phyloP scores from a whole-genome alignment of 2,888 invertebrate genomes.

The Eristalinus aeneus region DNA sequence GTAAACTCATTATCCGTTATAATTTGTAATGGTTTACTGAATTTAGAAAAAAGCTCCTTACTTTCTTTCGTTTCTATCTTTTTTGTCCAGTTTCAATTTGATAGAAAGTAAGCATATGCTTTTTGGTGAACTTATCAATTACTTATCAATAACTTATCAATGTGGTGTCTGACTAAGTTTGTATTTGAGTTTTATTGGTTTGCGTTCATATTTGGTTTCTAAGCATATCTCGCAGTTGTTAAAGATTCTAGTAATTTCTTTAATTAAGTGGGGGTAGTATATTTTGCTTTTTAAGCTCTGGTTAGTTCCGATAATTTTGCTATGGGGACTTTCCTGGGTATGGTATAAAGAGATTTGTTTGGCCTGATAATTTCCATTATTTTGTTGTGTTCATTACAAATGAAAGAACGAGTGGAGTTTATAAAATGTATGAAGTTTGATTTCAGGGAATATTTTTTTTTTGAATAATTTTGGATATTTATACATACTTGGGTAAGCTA shows the following conservation, averaged over 20 bases:
- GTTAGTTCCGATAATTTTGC: constrained; percentile 31
- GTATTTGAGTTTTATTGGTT: neutral
- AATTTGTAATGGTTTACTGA: constrained; percentile 25
- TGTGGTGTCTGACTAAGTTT: constrained; percentile 30
- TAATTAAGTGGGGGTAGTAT: neutral
- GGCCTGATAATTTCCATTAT: too few relatives aligned
- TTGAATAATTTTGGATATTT: too few relatives aligned
- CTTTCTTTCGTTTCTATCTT: constrained; percentile 4
- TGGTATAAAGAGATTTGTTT: constrained; percentile 43
- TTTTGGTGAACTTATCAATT: constrained; percentile 28
- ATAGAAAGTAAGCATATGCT: constrained; percentile 6
- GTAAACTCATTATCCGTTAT: constrained; percentile 17
- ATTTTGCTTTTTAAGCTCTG: constrained; percentile 39
- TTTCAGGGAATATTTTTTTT: too few relatives aligned
- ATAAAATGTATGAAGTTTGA: too few relatives aligned
- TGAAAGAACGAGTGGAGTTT: too few relatives aligned
- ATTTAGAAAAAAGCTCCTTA: constrained; percentile 19
- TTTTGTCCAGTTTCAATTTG: constrained; percentile 2
- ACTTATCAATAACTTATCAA: too few relatives aligned
- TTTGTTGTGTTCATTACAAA: too few relatives aligned
- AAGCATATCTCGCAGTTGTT: neutral
- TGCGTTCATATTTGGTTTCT: neutral
- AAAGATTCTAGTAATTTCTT: constrained; percentile 6
- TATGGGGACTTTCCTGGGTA: constrained; percentile 26
- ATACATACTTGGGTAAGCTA: too few relatives aligned